Evolutionary conservation across 2,888 invertebrate species (phyloP), one percentile per base, ranked within the genome.

Genomic region (Nycteola revayana): DNA sequence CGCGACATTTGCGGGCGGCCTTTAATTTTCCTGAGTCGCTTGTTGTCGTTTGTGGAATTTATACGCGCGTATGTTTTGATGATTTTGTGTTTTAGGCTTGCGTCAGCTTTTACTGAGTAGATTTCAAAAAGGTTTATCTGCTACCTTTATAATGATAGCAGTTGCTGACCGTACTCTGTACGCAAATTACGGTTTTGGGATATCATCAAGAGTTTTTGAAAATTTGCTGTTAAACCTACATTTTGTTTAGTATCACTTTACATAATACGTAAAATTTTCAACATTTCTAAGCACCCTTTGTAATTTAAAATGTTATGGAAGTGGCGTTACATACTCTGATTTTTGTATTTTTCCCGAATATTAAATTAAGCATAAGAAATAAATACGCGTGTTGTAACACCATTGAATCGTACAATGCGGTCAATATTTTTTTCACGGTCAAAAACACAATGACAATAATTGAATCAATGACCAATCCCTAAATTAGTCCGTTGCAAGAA

Each of bases 21-120:
- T 60, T 64, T 66, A 66, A 64, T 66, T 70, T 60, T 54, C 56
- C 54, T 48, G 57, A 44, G 46, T 57, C 43, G 48, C 49, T 56
- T 59, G 63, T 66, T 66, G 60, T 68, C 60, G 53, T 55, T 49
- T 54, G 54, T 32, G 36, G 40, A 49, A 46, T 45, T 46, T 60
- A 52, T 42, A 47, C 43, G 38, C 53, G 41, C 49, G 32, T 56
- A 38, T 52, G 42, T 56, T 60, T 42, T 52, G 57, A 57, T 56
- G 37, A 56, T 56, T 57, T 60, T 43, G 45, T 44, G 41, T 36
- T 60, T 49, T 29, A 39, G 29, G 26, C 44, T 42, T 49, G 33
- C 37, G 42, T 42, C 33, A 46, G 32, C 25, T 56, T 52, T 46
- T 42, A 28, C 31, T 44, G 17, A 46, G 37, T 44, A 49, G 49